Conservation (phyloP, 2,888 invertebrate species). For the Oscheius sp. region DNA sequence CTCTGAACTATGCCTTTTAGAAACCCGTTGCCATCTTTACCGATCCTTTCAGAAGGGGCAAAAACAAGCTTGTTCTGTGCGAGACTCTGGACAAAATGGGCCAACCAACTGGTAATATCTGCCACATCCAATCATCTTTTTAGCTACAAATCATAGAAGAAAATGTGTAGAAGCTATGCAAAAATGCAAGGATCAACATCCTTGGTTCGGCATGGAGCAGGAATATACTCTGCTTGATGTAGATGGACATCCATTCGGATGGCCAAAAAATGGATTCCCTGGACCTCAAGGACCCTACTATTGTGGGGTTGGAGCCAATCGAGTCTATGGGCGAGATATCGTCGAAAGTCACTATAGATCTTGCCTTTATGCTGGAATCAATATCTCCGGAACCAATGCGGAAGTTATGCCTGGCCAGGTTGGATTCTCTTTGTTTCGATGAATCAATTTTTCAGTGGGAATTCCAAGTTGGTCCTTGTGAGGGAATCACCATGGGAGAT, state of each 20-base stretch:
- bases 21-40: conserved; percentile 90
- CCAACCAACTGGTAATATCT: conserved; percentile 56
- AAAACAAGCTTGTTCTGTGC: conserved; percentile 88
- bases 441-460: conserved; percentile 43
- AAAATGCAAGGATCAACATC: conserved; percentile 70
- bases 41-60: conserved; percentile 85
- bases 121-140: conserved; percentile 29
- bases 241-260: conserved; percentile 70
- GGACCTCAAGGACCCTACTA: conserved; percentile 84
- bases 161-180: conserved; percentile 73
- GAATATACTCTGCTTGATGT: conserved; percentile 75
- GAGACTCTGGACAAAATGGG: conserved; percentile 74
- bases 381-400: conserved; percentile 91
- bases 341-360: conserved; percentile 94
- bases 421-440: no score
- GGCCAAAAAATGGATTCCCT: conserved; percentile 71
- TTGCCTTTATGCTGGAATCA: conserved; percentile 91
- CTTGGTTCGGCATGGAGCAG: conserved; percentile 75
- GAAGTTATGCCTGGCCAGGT: conserved; percentile 76
- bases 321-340: conserved; percentile 90
- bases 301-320: conserved; percentile 85
- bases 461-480: conserved; percentile 72
- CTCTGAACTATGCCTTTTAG: no score
- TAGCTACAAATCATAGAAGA: conserved; percentile 72
- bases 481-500: conserved; percentile 74